These are phyloP conservation scores for Acyrthosiphon pisum DNA, from an alignment of 1,140 invertebrate species.

Conservation along the genomic window DNA sequence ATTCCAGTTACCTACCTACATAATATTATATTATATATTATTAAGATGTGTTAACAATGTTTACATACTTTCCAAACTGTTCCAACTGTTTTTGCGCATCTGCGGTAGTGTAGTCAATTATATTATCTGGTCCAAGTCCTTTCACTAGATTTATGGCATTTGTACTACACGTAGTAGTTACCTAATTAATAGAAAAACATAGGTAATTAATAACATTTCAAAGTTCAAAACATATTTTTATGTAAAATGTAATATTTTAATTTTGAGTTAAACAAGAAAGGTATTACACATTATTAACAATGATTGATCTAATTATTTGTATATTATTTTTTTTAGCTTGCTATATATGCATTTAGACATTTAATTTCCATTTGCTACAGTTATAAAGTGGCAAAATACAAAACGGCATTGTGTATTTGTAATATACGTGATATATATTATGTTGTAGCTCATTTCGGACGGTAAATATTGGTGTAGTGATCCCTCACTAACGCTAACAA, in stretches of 20 bases:
- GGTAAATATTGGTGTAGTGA: no score
- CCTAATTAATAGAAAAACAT: conserved; percentile 64
- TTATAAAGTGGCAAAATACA: no score
- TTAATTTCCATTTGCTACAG: no score
- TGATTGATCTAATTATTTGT: no score
- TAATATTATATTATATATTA: background rate
- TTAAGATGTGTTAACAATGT: background rate
- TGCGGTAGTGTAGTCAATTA: conserved; percentile 78
- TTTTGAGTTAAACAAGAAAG: background rate
- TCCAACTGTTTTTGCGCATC: conserved; percentile 64
- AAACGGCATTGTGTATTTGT: no score
- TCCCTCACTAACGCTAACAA: no score
- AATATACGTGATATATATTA: no score
- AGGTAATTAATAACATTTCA: background rate
- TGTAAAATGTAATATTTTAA: background rate
- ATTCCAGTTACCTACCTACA: background rate
- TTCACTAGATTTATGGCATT: conserved; percentile 76
- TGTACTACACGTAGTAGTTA: conserved; percentile 77
- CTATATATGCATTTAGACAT: no score
- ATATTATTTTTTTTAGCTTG: no score
- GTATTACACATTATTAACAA: background rate
- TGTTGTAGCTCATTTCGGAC: no score
- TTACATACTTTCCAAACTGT: conserved; percentile 71
- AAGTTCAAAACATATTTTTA: background rate
- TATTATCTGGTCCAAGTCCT: conserved; percentile 74